These are phyloP conservation scores for Muntiacus muntjak DNA, from an alignment of 2,113 vertebrate genomes.

Conservation along the genomic window DNA sequence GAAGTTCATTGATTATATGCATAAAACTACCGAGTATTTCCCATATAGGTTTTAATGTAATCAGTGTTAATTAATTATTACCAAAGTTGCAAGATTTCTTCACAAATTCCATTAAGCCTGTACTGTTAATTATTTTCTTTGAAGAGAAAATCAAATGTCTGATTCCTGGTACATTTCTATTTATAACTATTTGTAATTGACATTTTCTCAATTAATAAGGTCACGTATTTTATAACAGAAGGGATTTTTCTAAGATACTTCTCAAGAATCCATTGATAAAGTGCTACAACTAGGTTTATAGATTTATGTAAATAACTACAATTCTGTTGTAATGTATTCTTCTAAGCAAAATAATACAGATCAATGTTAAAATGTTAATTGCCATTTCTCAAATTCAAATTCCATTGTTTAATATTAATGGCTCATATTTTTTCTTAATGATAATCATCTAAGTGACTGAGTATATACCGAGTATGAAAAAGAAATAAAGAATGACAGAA, in stretches of 20 bases:
- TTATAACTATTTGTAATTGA: neutral
- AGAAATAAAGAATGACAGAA: neutral
- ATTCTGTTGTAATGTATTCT: neutral
- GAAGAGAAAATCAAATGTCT: neutral
- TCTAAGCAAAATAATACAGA: neutral
- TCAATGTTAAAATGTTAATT: neutral
- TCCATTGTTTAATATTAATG: neutral
- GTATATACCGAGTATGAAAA: neutral
- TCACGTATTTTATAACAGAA: neutral
- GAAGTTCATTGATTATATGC: neutral
- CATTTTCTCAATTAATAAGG: constrained; percentile 9
- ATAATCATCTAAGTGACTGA: neutral
- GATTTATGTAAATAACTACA: neutral
- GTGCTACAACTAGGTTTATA: neutral
- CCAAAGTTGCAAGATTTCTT: neutral
- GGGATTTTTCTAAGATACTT: neutral
- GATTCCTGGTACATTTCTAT: neutral
- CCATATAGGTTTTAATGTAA: constrained; percentile 13
- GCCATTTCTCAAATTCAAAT: neutral
- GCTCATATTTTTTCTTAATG: neutral
- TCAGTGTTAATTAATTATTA: constrained; percentile 33
- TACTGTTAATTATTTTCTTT: neutral
- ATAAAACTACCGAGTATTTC: neutral
- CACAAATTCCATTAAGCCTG: neutral
- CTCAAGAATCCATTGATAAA: neutral